A percentile compares a stretch with the other conserved stretches of the same genome.
phyloP scores from a whole-genome alignment of 2,888 invertebrate genomes.

The Conistra vaccinii region DNA sequence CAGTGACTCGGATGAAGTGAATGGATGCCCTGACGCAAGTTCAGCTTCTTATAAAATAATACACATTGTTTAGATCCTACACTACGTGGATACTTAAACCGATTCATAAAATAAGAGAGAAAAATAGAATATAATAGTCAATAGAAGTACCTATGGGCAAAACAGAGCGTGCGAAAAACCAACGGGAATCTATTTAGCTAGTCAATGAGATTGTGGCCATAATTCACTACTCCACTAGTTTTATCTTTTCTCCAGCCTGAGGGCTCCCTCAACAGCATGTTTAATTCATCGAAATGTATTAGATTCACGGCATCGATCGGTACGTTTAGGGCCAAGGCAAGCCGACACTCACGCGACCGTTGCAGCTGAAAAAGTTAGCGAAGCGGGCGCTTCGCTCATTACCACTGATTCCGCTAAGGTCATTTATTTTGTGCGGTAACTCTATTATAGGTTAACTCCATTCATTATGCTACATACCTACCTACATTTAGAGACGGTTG shows the following conservation, averaged over 20 bases:
- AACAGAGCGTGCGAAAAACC: constrained; percentile 3
- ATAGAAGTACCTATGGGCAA: neutral
- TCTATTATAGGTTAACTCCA: constrained; percentile 21
- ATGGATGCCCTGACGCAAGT: neutral
- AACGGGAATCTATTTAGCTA: constrained; percentile 26
- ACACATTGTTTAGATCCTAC: neutral
- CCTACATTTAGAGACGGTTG: neutral
- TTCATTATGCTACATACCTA: constrained; percentile 6
- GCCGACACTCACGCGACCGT: constrained; percentile 71
- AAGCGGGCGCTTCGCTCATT: constrained; percentile 42
- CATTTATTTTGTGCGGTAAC: constrained; percentile 53
- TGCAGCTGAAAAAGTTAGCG: constrained; percentile 60
- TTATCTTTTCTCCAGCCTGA: constrained; percentile 43
- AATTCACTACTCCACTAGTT: constrained; percentile 52
- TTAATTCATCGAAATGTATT: constrained; percentile 64
- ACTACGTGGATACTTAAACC: neutral
- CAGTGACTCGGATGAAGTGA: neutral
- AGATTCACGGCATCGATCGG: constrained; percentile 59
- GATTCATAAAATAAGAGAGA: neutral
- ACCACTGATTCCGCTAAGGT: constrained; percentile 56
- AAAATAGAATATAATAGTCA: neutral
- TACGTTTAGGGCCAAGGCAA: constrained; percentile 75
- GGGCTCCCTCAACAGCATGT: constrained; percentile 46
- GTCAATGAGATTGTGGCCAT: constrained; percentile 38
- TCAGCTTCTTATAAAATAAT: neutral